Evolutionary conservation across 1,140 invertebrate genomes (phyloP), one percentile per base, ranked within the genome.

Genomic region (Neodiprion lecontei): DNA sequence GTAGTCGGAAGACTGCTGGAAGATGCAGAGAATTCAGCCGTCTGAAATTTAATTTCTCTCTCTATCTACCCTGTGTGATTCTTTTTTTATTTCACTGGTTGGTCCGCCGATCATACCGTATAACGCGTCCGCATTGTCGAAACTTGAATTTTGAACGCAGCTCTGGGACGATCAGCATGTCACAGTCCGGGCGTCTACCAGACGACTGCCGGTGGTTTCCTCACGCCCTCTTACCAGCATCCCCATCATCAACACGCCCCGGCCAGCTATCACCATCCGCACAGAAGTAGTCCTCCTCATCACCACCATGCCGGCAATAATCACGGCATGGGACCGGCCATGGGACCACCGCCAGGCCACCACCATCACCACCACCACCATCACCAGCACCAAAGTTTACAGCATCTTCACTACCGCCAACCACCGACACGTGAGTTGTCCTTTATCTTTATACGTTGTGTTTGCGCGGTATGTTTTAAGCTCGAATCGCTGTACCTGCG

Each of bases 151-250:
- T 40, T 40, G 28, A 40, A 40, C 67, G 80, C 81, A 87, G 87
- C 88, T 65, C 82, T 90, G 7, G 88, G 89, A 77, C 90, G 89
- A 79, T 88, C 89, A 74, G 89, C 90, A 72, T 90, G 89, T 75
- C 90, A 90, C 79, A 90, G 89, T 81, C 89, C 90, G 9, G 88
- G 87, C 40, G 82, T 88, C 21, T 88, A 88, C 76, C 82, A 79
- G 53, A 86, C 80, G 69, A 81, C 82, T 76, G 84, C 79, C 70
- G 83, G 77, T 80, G 87, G 83, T 71, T 77, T 88, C 76, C 86
- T 85, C 70, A 85, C 86, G 66, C 83, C 85, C 21, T 88, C 87
- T 78, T 86, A 88, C 68, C 84, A 85, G 10, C 88, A 88, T 78
- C 88, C 88, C 70, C 85, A 84, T 76, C 82, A 83, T 66, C 84